Conservation (phyloP, 1,140 invertebrate species). For the Cydia strobilella region DNA sequence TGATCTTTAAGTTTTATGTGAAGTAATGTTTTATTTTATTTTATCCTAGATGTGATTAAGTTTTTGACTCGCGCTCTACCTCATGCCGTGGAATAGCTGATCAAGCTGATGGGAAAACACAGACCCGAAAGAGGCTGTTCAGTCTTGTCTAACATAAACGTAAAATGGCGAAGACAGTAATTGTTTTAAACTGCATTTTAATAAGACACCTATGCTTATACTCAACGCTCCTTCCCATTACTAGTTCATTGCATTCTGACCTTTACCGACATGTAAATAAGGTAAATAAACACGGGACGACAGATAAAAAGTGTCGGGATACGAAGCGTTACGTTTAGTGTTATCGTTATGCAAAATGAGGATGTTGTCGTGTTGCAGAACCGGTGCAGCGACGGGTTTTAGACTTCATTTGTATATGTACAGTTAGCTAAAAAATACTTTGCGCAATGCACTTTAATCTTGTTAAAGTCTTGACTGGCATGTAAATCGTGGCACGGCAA, state of each 20-base stretch:
- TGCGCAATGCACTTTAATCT: too few species aligned
- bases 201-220: background rate
- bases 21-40: too few species aligned
- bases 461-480: too few species aligned
- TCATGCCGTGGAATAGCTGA: too few species aligned
- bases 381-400: conserved; percentile 1
- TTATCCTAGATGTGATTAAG: too few species aligned
- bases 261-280: background rate
- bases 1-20: background rate
- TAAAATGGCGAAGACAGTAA: background rate
- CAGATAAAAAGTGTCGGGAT: conserved; percentile 4
- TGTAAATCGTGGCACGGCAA: too few species aligned
- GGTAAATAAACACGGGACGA: background rate
- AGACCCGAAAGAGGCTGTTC: too few species aligned
- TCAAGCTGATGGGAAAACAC: too few species aligned
- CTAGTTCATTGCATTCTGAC: background rate
- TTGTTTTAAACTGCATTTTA: background rate
- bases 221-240: background rate
- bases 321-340: conserved; percentile 22
- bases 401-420: background rate
- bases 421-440: background rate
- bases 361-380: conserved; percentile 3
- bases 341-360: conserved; percentile 27
- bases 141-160: too few species aligned
- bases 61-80: too few species aligned